These are phyloP conservation scores for Poicephalus meyeri DNA, from an alignment of 2,113 vertebrate species.

Conservation along the genomic window DNA sequence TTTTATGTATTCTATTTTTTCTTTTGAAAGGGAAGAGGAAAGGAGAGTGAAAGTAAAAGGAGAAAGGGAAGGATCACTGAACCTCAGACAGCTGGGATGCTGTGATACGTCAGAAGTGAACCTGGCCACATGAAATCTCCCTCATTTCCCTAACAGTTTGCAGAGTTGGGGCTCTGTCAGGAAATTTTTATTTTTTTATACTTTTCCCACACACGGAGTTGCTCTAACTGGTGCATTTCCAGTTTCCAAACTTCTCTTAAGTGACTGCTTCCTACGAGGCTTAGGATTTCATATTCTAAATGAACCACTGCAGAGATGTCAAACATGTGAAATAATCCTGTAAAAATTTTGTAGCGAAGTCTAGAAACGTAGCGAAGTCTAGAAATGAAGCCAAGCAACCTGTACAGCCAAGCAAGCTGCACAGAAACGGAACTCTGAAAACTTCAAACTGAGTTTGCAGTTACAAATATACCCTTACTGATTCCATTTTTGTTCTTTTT, in stretches of 20 bases:
- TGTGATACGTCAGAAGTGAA: neutral
- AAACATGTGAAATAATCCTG: neutral
- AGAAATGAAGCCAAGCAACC: neutral
- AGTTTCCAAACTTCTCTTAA: neutral
- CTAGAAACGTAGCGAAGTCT: neutral
- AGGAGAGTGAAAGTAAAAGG: neutral
- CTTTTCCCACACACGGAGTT: fast-evolving
- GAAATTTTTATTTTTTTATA: neutral
- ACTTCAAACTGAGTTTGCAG: neutral
- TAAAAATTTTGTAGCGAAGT: neutral
- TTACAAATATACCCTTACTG: neutral
- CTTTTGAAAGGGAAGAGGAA: neutral
- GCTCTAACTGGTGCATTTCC: neutral
- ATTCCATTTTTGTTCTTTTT: neutral
- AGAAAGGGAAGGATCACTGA: neutral
- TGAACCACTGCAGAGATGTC: neutral
- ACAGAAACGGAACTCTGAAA: neutral
- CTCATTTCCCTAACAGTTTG: neutral
- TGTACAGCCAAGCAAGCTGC: neutral
- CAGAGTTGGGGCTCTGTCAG: neutral
- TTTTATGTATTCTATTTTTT: neutral
- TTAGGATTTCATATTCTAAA: neutral
- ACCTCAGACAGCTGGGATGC: neutral
- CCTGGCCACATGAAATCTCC: neutral
- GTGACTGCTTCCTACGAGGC: neutral